Base-by-base conservation (phyloP, 2,113 vertebrate species). In the Gymnocephalus cernua region DNA sequence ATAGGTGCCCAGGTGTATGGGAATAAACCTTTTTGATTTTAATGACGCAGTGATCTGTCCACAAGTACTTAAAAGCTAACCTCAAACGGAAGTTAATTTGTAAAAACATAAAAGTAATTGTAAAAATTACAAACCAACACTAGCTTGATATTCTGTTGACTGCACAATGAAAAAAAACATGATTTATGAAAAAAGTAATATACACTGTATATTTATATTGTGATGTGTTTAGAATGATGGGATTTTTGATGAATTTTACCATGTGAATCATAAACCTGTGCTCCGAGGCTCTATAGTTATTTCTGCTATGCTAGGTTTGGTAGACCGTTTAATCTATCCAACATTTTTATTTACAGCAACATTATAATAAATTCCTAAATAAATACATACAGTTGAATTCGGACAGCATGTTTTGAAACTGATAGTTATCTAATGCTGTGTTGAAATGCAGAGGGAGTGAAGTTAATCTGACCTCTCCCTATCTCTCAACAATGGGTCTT, bases 391-490 rank as follows among this genome's bases (percentile, higher is more conserved):
- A 44, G 18, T 27, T 61, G 18, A 54, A 35, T 23, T 63, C 23
- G 25, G 14, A 48, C 21, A 27, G n/a, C 2, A 14, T 58, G 21
- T 21, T 53, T 19, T n/a, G 12, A 50, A 58, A 50, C 21, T 64
- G 59, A 51, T 61, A 21, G 23, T 19, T 25, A 69, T 82, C 4
- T 63, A 64, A 50, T 18, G 12, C 2, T 0, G 1, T 47, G 32
- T 27, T 35, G 63, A 45, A 67, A 54, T n/a, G 6, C 27, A 45
- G 51, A 51, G 53, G 51, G 23, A 64, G 19, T 48, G 12, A 65
- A 41, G 19, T 72, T 25, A 23, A 19, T 13, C 10, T 54, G 74
- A 64, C 83, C 78, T 73, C 73, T 61, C 83, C 72, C 58, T 23
- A 19, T 75, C 64, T 75, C 51, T 16, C 18, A 73, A 68, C 75